Evolutionary conservation across 2,113 vertebrate genomes (phyloP).

Genomic region (Plecotus auritus): DNA sequence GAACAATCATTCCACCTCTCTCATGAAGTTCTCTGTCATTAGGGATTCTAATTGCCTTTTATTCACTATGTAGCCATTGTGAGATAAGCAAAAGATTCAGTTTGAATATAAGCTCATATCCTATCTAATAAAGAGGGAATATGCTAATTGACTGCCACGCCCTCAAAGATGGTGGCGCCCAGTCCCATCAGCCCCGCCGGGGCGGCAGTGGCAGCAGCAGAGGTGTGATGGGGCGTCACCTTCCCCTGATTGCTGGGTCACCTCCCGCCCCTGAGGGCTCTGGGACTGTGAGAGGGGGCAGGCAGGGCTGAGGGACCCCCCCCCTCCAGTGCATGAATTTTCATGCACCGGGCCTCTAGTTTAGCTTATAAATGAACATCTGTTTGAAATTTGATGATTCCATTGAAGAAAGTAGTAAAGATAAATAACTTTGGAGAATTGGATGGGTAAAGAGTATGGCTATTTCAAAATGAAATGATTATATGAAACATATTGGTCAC

Average conservation of each 20-base stretch:
- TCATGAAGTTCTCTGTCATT: background rate
- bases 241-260: too few relatives aligned
- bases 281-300: too few relatives aligned
- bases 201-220: too few relatives aligned
- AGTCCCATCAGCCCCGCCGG: too few relatives aligned
- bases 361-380: constrained; percentile 49
- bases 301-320: too few relatives aligned
- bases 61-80: background rate
- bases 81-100: background rate
- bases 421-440: background rate
- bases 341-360: too few relatives aligned
- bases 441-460: background rate
- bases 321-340: too few relatives aligned
- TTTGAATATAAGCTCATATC: background rate
- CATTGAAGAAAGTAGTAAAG: constrained; percentile 31
- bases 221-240: too few relatives aligned
- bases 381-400: constrained; percentile 37
- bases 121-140: too few relatives aligned
- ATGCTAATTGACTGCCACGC: too few relatives aligned
- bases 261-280: too few relatives aligned
- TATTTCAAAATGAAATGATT: constrained; percentile 36
- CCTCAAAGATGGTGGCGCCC: too few relatives aligned
- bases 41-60: background rate
- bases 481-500: background rate
- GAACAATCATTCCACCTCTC: background rate